Evolutionary conservation across 2,888 invertebrate species (phyloP).

Genomic region (Drosophila mimica): DNA sequence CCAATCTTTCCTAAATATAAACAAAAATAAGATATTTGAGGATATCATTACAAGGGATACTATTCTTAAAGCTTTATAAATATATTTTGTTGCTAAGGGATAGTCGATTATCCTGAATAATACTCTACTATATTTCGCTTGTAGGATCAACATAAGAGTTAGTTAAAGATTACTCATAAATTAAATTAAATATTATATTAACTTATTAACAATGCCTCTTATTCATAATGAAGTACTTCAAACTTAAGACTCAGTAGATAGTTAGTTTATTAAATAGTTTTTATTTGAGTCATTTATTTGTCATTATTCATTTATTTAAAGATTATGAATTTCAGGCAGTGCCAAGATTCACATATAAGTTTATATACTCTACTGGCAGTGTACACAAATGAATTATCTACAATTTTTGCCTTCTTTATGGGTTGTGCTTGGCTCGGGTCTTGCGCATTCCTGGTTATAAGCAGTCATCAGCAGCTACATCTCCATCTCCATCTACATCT

Average conservation of each 20-base stretch:
- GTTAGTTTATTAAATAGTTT: neutral
- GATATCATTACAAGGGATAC: neutral
- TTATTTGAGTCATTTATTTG: neutral
- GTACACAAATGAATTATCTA: constrained; percentile 77
- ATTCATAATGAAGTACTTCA: neutral
- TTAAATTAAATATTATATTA: neutral
- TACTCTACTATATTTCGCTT: neutral
- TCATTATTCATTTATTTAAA: neutral
- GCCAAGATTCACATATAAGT: neutral
- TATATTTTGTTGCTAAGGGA: neutral
- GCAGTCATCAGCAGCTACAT: constrained; percentile 22
- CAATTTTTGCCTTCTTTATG: constrained; percentile 69
- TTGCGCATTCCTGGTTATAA: constrained; percentile 24
- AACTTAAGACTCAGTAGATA: too few species aligned
- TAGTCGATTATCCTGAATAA: too few species aligned
- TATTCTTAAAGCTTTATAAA: neutral
- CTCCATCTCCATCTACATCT: neutral
- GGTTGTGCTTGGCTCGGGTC: constrained; percentile 27
- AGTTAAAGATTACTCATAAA: neutral
- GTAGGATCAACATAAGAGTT: neutral
- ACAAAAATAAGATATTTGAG: neutral
- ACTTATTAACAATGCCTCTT: neutral
- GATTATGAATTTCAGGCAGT: neutral
- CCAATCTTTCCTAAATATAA: neutral
- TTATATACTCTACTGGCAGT: constrained; percentile 4